phyloP scores from a whole-genome alignment of 2,113 vertebrate species.

The Rhinogobius similis region DNA sequence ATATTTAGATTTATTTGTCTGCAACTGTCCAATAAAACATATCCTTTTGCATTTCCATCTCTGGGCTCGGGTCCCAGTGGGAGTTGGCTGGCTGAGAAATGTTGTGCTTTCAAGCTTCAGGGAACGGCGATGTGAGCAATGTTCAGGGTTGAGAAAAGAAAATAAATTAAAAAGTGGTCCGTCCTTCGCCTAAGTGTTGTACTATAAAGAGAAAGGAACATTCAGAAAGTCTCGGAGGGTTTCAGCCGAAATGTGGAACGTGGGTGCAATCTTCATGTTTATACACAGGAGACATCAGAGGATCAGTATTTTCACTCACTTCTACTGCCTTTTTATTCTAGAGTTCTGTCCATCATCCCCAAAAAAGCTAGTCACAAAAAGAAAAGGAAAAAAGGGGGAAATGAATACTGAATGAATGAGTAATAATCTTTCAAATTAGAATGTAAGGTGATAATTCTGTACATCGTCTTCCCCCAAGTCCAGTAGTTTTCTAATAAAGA shows the following conservation, averaged over 20 bases:
- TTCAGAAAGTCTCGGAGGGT: constrained; percentile 70
- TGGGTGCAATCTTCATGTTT: constrained; percentile 71
- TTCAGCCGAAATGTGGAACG: constrained; percentile 62
- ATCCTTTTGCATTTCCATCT: constrained; percentile 74
- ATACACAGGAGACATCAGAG: constrained; percentile 58
- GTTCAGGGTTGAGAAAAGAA: constrained; percentile 55
- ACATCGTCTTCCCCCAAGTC: no score
- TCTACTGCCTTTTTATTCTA: constrained; percentile 38
- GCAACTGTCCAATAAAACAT: constrained; percentile 81
- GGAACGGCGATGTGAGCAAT: constrained; percentile 78
- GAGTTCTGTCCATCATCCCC: constrained; percentile 13
- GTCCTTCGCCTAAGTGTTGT: constrained; percentile 72
- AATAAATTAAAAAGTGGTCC: constrained; percentile 58
- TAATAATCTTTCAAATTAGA: no score
- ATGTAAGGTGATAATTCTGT: no score
- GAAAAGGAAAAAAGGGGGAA: no score
- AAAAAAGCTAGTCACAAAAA: no score
- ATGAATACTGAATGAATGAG: no score
- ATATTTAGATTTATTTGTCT: constrained; percentile 85
- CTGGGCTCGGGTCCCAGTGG: constrained; percentile 75
- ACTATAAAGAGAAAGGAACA: constrained; percentile 71
- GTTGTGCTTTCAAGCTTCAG: constrained; percentile 78
- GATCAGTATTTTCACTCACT: constrained; percentile 46
- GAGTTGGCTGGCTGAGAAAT: constrained; percentile 78
- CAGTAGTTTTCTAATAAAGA: no score